A percentile compares a stretch with the other conserved stretches of the same genome.
These are phyloP conservation scores for Euphonia xanthogaster DNA, from an alignment of 2,797 vertebrate species.

Conservation along the genomic window DNA sequence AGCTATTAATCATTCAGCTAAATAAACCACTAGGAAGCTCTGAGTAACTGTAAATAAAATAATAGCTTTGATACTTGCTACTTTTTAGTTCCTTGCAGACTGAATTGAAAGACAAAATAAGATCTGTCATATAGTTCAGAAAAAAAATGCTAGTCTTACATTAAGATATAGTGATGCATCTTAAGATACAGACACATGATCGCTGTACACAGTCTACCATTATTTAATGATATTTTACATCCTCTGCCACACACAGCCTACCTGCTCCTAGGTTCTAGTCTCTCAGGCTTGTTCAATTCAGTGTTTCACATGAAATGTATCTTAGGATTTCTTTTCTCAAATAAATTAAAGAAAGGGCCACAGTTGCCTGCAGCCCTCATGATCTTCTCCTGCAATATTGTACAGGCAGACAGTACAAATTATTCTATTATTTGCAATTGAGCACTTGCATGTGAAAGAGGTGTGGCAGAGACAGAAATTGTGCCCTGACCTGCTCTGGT, in stretches of 20 bases:
- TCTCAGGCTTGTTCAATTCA: background rate
- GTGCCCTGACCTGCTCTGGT: background rate
- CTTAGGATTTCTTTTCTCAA: background rate
- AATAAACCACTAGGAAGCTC: background rate
- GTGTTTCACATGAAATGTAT: background rate
- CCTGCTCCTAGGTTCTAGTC: background rate
- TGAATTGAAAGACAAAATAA: background rate
- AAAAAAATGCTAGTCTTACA: background rate
- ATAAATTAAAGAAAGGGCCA: background rate
- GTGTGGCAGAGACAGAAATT: background rate
- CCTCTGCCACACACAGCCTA: background rate
- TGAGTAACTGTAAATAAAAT: background rate
- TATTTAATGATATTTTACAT: background rate
- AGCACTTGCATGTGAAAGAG: background rate
- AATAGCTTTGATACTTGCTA: background rate
- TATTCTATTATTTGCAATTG: background rate
- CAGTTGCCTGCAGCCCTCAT: rapidly evolving
- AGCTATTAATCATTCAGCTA: background rate
- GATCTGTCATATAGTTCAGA: background rate
- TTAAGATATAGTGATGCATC: background rate
- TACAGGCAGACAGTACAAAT: background rate
- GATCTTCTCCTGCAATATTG: background rate
- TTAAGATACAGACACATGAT: background rate
- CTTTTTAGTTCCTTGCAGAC: background rate
- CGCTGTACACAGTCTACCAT: background rate